Conservation (phyloP, 2,888 invertebrate species). For the Hermodice carunculata region DNA sequence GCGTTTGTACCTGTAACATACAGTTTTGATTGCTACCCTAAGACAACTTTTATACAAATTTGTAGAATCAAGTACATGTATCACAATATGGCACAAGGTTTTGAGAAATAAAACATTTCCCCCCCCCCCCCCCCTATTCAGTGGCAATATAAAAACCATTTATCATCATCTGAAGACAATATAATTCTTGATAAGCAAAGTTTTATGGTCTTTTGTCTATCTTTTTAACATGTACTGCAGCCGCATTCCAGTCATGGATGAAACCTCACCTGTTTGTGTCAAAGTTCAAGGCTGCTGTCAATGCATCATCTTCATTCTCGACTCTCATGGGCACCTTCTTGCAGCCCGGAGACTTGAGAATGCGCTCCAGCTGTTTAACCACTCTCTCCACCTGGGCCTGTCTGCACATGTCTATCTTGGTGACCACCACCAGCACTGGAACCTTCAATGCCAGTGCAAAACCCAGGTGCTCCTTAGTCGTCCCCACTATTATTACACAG, state of each 20-base stretch:
- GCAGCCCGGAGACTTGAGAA: conserved; percentile 77
- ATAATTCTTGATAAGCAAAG: no score
- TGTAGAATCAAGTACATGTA: no score
- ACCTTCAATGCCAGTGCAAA: conserved; percentile 75
- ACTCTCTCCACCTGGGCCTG: conserved; percentile 70
- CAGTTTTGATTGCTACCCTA: no score
- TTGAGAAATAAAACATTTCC: no score
- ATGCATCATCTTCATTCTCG: conserved; percentile 79
- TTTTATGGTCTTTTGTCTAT: no score
- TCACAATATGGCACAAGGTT: no score
- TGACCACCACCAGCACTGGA: conserved; percentile 94
- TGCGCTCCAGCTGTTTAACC: conserved; percentile 73
- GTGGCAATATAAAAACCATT: no score
- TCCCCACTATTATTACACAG: conserved; percentile 71
- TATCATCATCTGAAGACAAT: no score
- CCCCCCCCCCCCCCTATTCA: no score
- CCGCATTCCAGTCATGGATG: not conserved
- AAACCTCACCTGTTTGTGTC: conserved; percentile 67
- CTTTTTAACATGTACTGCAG: no score
- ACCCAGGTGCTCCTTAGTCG: conserved; percentile 90
- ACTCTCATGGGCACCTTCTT: conserved; percentile 77
- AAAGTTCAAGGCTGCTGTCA: conserved; percentile 81
- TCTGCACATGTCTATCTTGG: conserved; percentile 89
- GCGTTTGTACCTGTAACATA: no score
- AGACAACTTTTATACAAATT: no score